Percentiles rank a stretch among this genome's conserved stretches.
Conservation (phyloP, 2,113 vertebrate species). For the Lampris incognitus region DNA sequence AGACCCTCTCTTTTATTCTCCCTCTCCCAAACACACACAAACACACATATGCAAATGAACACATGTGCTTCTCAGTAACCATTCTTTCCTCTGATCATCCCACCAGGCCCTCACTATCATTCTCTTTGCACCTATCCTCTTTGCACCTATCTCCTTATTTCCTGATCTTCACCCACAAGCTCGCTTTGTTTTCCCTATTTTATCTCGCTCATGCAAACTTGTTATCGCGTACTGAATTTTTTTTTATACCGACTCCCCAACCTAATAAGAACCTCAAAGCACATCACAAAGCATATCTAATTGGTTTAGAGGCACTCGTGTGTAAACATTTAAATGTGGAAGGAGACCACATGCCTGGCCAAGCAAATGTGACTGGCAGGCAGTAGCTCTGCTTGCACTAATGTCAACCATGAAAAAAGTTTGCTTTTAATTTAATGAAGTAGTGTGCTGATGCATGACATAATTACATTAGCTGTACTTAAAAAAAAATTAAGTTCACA, state of each 20-base stretch:
- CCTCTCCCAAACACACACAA: neutral
- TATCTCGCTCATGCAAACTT: neutral
- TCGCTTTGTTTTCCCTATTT: neutral
- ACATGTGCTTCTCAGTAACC: neutral
- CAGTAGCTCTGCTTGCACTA: too few species aligned
- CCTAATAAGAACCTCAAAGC: too few species aligned
- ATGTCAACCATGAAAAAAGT: too few species aligned
- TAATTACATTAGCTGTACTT: too few species aligned
- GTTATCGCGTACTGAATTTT: neutral
- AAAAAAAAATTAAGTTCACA: too few species aligned
- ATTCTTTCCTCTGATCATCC: neutral
- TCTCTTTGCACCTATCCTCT: neutral
- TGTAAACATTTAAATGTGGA: too few species aligned
- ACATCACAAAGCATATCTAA: too few species aligned
- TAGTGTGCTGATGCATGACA: too few species aligned
- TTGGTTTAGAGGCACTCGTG: too few species aligned
- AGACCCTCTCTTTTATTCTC: neutral
- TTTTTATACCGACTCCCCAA: neutral
- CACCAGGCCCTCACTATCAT: neutral
- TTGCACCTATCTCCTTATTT: neutral
- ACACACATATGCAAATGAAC: neutral
- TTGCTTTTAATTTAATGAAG: too few species aligned
- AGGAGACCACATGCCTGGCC: too few species aligned
- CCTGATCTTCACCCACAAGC: neutral
- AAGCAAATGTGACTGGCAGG: too few species aligned